Conservation (phyloP, 2,797 vertebrate species). For the Channallabes apus region DNA sequence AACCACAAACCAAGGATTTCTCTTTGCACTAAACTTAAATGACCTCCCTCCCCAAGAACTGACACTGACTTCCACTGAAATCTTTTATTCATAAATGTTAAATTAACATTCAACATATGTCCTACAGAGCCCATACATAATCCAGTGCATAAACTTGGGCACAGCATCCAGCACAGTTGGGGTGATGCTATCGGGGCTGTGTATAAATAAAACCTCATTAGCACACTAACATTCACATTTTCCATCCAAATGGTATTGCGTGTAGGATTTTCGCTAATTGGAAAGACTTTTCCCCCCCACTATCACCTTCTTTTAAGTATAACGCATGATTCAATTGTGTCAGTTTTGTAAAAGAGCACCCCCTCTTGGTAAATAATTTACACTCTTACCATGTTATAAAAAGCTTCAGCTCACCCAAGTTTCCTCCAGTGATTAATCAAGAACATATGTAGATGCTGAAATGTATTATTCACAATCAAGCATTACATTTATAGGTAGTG, state of each 20-base stretch:
- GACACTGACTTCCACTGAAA: background rate
- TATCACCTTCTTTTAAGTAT: background rate
- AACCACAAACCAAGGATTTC: background rate
- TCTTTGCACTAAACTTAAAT: background rate
- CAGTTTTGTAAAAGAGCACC: slow-evolving; percentile 1
- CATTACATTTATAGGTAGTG: no score
- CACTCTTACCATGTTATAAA: background rate
- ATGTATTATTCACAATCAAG: no score
- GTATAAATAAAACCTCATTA: background rate
- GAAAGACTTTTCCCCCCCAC: no score
- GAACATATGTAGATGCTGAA: background rate
- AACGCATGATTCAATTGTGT: background rate
- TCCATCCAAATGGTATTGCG: background rate
- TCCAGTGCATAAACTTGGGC: background rate
- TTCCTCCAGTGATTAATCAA: slow-evolving; percentile 1
- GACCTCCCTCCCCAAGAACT: background rate
- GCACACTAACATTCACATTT: background rate
- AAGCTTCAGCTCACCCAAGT: background rate
- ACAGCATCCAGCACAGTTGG: background rate
- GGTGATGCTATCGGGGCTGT: no score
- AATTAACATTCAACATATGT: background rate
- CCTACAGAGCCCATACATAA: background rate
- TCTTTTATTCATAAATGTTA: background rate
- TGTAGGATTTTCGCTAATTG: background rate
- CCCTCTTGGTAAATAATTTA: slow-evolving; percentile 10